Conservation (phyloP, 2,797 vertebrate species). For the Acestrorhynchus altus region DNA sequence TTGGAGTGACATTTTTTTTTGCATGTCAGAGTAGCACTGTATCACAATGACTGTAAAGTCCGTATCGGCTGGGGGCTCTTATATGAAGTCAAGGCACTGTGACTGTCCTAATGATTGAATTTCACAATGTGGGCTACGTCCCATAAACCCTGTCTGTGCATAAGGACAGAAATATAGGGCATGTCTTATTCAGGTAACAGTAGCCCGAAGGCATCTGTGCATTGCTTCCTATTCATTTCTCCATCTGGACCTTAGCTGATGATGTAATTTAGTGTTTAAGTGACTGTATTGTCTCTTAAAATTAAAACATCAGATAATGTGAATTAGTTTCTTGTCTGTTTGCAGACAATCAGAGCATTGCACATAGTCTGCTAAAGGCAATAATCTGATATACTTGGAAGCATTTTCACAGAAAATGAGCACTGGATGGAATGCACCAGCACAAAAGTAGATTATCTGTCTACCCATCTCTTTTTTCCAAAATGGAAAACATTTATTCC, state of each 20-base stretch:
- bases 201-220: constrained; percentile 41
- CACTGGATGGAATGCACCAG: no score
- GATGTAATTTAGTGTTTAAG: constrained; percentile 17
- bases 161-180: constrained; percentile 53
- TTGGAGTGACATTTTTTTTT: constrained; percentile 46
- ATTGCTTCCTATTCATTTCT: constrained; percentile 41
- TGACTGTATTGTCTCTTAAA: not conserved
- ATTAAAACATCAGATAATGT: not conserved
- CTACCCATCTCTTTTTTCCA: no score
- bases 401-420: not conserved
- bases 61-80: constrained; percentile 42
- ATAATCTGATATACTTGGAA: not conserved
- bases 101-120: constrained; percentile 61
- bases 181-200: constrained; percentile 53
- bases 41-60: constrained; percentile 52
- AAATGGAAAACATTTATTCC: no score
- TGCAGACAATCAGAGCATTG: not conserved
- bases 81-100: constrained; percentile 47
- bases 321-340: not conserved
- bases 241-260: constrained; percentile 47
- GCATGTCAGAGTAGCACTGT: constrained; percentile 9
- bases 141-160: constrained; percentile 58
- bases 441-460: no score
- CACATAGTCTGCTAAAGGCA: no score
- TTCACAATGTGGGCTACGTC: constrained; percentile 56